Evolutionary conservation across 2,888 invertebrate genomes (phyloP), one percentile per base, ranked within the genome.

Genomic region (Dioctria linearis): DNA sequence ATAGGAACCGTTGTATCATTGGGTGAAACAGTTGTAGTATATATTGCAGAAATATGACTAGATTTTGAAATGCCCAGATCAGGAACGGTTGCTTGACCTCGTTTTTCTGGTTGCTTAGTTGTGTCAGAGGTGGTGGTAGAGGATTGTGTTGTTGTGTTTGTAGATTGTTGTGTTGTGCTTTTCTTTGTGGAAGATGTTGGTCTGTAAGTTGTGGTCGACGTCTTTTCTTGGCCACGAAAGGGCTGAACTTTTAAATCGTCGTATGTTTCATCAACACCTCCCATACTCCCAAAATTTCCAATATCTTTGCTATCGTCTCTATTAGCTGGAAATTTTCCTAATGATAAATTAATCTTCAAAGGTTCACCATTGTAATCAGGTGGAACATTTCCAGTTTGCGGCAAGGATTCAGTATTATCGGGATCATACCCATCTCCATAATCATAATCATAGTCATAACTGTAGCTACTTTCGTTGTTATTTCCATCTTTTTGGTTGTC

Each of bases 281-380:
- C 80, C 6, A 59, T 5, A 5, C n/a, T 80, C 49, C 73, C 79
- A 63, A 81, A 80, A 42, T 65, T 66, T 51, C 25, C 61, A 61
- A 57, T 51, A n/a, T 66, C 71, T 37, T 79, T 69, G 39, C 42
- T 80, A 79, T 37, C 80, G 80, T 46, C 83, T 80, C 40, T 78
- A 54, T 82, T 84, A 59, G 85, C 86, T 61, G 86, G 85, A 83
- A 86, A 87, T 81, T 86, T 87, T 75, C 85, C 86, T 57, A 87
- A 83, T 80, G 88, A 89, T 80, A 88, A 87, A 80, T 88, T 87
- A 63, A 88, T 88, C 81, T 89, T 89, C 42, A 89, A 82, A 0
- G 88, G 88, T 4, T 86, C 88, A 83, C 79, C 80, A 69, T 80
- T 79, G 51, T 81, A 80, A 54, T 80, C 80, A 25, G 80, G 46